Percentiles rank a stretch among this genome's conserved stretches.
Evolutionary conservation across 35 echinoderm and acorn worm species (phyloP).

Genomic region (Heliocidaris erythrogramma): DNA sequence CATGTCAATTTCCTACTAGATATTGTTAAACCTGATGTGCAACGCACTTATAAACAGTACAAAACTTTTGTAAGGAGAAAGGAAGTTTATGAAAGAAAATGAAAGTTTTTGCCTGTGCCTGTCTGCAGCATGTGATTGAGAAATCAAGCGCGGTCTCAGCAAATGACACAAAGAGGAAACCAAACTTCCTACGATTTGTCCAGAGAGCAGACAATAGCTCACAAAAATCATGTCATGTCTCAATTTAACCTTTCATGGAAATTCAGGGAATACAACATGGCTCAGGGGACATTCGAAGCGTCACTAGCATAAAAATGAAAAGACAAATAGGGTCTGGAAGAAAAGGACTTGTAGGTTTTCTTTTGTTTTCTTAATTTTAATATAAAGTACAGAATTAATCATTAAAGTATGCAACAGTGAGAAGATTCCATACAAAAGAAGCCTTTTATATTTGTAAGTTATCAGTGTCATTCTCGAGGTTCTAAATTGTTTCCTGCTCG

Average conservation of each 20-base stretch:
- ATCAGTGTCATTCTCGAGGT: no score
- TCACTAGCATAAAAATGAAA: not conserved
- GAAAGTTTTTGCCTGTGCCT: not conserved
- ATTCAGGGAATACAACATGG: not conserved
- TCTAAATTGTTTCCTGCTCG: not conserved
- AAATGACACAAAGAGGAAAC: constrained; percentile 21
- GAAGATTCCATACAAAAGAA: no score
- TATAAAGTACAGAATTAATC: no score
- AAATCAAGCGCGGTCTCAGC: not conserved
- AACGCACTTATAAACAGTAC: no score
- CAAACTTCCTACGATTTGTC: constrained; percentile 13
- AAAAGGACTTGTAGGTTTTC: not conserved
- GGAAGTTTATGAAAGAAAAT: constrained; percentile 5
- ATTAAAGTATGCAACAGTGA: no score
- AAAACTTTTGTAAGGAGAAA: not conserved
- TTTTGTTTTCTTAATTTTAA: not conserved
- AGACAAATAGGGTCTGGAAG: not conserved
- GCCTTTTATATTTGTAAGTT: no score
- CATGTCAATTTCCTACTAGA: no score
- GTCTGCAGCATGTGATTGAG: constrained; percentile 15
- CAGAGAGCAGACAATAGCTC: constrained; percentile 20
- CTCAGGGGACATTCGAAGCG: not conserved
- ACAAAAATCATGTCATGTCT: constrained; percentile 2
- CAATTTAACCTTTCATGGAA: constrained; percentile 12
- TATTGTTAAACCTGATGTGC: no score